Conservation (phyloP, 2,113 vertebrate genomes). For the Plectropomus leopardus region DNA sequence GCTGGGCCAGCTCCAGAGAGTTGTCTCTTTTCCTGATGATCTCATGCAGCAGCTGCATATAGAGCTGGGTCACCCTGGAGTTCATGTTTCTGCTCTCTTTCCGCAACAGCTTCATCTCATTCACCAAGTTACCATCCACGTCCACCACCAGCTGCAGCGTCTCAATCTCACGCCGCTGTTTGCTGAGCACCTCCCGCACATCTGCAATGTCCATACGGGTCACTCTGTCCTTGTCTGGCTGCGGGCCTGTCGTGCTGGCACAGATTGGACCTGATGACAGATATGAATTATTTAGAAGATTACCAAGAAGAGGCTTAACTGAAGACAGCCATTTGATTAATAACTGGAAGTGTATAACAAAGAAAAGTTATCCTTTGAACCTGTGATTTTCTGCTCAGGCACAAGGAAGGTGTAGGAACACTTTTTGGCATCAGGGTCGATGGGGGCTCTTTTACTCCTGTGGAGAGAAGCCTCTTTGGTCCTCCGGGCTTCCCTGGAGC, state of each 20-base stretch:
- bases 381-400: constrained; percentile 95
- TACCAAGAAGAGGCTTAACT: constrained; percentile 26
- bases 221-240: constrained; percentile 90
- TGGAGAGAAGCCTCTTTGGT: constrained; percentile 61
- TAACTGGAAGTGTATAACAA: background rate
- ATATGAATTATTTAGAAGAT: constrained; percentile 31
- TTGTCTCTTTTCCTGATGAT: constrained; percentile 98
- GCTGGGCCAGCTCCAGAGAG: constrained; percentile 94
- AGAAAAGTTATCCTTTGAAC: constrained; percentile 40
- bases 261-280: constrained; percentile 91
- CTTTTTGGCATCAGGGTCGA: constrained; percentile 88
- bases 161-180: constrained; percentile 95
- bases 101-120: constrained; percentile 95
- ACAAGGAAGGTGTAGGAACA: constrained; percentile 97
- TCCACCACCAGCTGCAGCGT: constrained; percentile 95
- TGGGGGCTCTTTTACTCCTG: constrained; percentile 84
- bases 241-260: constrained; percentile 90
- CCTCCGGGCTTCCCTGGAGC: constrained; percentile 75
- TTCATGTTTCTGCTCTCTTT: constrained; percentile 99
- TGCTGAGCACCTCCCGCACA: constrained; percentile 92
- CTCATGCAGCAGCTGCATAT: constrained; percentile 98
- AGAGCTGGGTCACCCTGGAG: constrained; percentile 97
- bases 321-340: background rate
- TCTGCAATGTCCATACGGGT: constrained; percentile 96
- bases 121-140: constrained; percentile 96